Evolutionary conservation across 2,113 vertebrate species (phyloP).

Genomic region (Grantiella picta): DNA sequence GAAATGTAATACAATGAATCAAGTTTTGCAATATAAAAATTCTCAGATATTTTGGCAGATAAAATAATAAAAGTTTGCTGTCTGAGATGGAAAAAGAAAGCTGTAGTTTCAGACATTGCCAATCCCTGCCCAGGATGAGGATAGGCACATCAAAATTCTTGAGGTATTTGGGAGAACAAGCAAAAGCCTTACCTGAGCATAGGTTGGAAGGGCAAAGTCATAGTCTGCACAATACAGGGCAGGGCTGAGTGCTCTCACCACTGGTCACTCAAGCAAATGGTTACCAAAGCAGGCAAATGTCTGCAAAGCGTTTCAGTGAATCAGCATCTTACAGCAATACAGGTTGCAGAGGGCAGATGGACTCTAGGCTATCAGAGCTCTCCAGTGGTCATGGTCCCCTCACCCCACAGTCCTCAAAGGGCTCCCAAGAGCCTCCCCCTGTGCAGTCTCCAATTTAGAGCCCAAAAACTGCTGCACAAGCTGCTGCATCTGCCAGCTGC

Average conservation of each 20-base stretch:
- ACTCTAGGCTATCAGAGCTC: background rate
- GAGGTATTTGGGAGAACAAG: background rate
- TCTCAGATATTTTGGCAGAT: background rate
- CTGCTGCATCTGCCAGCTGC: background rate
- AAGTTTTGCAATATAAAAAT: background rate
- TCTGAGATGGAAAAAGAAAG: background rate
- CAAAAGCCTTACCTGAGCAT: background rate
- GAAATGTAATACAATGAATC: background rate
- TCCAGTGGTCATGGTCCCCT: rapidly evolving
- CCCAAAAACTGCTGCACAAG: background rate
- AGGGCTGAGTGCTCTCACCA: background rate
- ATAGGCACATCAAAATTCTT: background rate
- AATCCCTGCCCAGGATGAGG: background rate
- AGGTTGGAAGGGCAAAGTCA: background rate
- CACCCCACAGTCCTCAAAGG: background rate
- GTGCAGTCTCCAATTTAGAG: background rate
- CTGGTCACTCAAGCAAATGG: background rate
- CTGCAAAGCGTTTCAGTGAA: background rate
- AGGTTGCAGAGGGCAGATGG: background rate
- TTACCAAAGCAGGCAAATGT: background rate
- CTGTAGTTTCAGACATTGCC: background rate
- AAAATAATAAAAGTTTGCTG: background rate
- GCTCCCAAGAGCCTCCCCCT: background rate
- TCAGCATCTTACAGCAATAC: background rate
- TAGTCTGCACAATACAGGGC: background rate